Conservation (phyloP, 2,888 invertebrate species). For the Sarcophaga caerulescens region DNA sequence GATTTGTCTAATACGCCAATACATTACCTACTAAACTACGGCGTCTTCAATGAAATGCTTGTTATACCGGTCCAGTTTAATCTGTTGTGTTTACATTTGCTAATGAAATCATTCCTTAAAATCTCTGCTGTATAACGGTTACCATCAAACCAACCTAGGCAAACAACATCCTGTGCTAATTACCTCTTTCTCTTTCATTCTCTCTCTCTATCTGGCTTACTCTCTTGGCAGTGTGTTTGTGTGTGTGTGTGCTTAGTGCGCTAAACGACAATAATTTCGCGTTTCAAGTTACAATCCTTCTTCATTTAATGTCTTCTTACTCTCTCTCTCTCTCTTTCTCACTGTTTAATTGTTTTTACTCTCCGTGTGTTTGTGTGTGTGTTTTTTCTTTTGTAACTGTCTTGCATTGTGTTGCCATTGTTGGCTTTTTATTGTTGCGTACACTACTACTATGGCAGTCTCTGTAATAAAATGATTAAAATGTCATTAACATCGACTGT, state of each 20-base stretch:
- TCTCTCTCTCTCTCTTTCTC: neutral
- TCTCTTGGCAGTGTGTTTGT: neutral
- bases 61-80: too few species aligned
- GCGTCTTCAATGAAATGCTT: too few species aligned
- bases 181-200: neutral
- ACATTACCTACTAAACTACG: too few species aligned
- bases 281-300: constrained; percentile 51
- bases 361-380: neutral
- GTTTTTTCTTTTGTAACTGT: too few species aligned
- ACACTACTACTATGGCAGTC: too few species aligned
- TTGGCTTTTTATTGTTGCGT: too few species aligned
- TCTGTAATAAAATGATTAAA: constrained; percentile 58
- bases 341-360: neutral
- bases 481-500: constrained; percentile 57
- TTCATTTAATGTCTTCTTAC: neutral
- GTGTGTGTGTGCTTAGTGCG: neutral
- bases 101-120: neutral
- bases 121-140: neutral
- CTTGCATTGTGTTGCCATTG: neutral
- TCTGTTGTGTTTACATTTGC: neutral
- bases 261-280: constrained; percentile 52
- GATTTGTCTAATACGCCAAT: too few species aligned
- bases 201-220: neutral
- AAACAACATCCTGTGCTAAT: constrained; percentile 40
- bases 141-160: neutral